Evolutionary conservation across 2,888 invertebrate genomes (phyloP).

Genomic region (Pterobdella sp.): DNA sequence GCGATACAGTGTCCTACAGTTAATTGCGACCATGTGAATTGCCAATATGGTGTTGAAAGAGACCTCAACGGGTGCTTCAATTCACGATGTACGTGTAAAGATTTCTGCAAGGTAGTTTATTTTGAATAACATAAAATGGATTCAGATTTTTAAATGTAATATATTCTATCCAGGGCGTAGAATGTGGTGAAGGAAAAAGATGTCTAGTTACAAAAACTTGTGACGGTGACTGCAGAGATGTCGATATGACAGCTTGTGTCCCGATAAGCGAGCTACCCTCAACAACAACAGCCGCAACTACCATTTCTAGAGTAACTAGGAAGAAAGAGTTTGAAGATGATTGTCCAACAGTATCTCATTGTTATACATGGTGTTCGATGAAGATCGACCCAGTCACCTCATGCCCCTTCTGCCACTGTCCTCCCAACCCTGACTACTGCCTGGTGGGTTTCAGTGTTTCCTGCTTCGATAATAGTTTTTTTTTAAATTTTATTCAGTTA

Average conservation of each 20-base stretch:
- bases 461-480: background rate
- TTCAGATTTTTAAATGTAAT: background rate
- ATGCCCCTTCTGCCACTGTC: background rate
- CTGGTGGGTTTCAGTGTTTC: background rate
- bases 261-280: too few species aligned
- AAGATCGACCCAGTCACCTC: background rate
- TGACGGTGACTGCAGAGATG: background rate
- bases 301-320: background rate
- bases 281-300: background rate
- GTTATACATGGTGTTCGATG: background rate
- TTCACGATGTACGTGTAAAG: conserved; percentile 6
- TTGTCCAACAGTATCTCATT: background rate
- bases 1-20: background rate
- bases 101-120: conserved; percentile 22
- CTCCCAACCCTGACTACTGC: background rate
- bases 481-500: background rate
- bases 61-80: conserved; percentile 6
- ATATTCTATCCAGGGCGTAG: too few species aligned
- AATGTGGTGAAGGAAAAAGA: too few species aligned
- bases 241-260: background rate
- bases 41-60: conserved; percentile 7
- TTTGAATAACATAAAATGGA: background rate
- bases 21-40: background rate
- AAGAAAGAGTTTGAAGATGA: background rate
- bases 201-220: too few species aligned